Conservation (phyloP, 2,888 invertebrate genomes). For the Lasius platythorax region DNA sequence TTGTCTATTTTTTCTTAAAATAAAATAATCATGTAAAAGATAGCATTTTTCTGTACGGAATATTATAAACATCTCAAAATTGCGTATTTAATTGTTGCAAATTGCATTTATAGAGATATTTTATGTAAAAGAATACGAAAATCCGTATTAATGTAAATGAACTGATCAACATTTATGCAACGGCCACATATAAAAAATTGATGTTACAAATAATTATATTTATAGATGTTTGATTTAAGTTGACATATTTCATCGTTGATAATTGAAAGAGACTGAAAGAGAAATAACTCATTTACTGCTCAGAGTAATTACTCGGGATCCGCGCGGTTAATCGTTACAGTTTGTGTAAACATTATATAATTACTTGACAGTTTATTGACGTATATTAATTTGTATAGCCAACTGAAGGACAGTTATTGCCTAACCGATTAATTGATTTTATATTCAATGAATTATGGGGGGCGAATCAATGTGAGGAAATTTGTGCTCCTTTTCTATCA, state of each 20-base stretch:
- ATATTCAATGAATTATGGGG: neutral
- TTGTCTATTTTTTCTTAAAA: neutral
- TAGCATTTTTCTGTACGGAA: neutral
- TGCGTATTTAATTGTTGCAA: neutral
- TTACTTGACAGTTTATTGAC: slow-evolving; percentile 7
- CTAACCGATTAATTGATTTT: neutral
- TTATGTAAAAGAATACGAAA: neutral
- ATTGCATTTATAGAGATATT: neutral
- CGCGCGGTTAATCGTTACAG: slow-evolving; percentile 19
- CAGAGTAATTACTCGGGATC: slow-evolving; percentile 7
- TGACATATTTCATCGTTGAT: slow-evolving; percentile 13
- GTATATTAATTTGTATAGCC: neutral
- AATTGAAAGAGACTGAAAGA: slow-evolving; percentile 16
- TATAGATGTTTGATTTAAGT: slow-evolving; percentile 11
- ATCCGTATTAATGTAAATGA: neutral
- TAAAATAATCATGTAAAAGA: neutral
- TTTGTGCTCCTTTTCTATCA: neutral
- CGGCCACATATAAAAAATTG: neutral
- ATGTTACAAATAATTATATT: neutral
- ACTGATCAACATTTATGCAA: slow-evolving; percentile 26
- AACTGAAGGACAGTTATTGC: neutral
- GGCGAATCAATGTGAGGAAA: neutral
- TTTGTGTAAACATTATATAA: slow-evolving; percentile 2
- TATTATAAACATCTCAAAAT: neutral
- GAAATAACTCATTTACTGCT: slow-evolving; percentile 31